These are phyloP conservation scores for Salpingus planirostris DNA, from an alignment of 2,888 invertebrate species.

Conservation along the genomic window DNA sequence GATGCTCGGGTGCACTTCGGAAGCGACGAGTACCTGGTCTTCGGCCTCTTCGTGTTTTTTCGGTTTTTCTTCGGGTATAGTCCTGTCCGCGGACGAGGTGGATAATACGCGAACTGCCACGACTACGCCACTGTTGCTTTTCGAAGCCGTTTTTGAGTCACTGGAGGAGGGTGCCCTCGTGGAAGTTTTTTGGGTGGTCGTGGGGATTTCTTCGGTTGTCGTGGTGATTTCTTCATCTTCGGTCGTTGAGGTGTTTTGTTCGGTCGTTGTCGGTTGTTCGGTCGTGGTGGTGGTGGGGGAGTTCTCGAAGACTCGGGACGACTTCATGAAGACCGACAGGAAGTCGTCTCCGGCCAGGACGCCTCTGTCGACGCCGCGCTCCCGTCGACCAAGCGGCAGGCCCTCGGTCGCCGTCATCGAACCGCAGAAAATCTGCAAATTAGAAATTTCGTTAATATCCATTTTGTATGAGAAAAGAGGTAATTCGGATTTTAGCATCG, in stretches of 20 bases:
- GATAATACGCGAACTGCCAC: slow-evolving; percentile 46
- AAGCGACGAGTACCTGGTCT: slow-evolving; percentile 23
- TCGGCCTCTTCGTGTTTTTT: slow-evolving; percentile 12
- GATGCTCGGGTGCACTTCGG: slow-evolving; percentile 43
- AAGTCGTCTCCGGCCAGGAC: slow-evolving; percentile 43
- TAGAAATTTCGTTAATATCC: slow-evolving; percentile 1
- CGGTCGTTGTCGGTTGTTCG: slow-evolving; percentile 12
- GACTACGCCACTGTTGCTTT: slow-evolving; percentile 39
- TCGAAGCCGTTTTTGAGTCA: too few relatives aligned
- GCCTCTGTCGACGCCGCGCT: slow-evolving; percentile 38
- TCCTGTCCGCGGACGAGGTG: slow-evolving; percentile 39
- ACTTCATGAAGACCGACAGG: slow-evolving; percentile 40
- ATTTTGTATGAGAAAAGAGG: too few relatives aligned
- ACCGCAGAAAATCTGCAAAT: slow-evolving; percentile 34
- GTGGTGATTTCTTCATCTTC: slow-evolving; percentile 13
- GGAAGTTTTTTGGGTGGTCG: slow-evolving; percentile 7
- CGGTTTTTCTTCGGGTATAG: slow-evolving; percentile 22
- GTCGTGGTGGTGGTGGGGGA: slow-evolving; percentile 10
- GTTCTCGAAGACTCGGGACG: slow-evolving; percentile 15
- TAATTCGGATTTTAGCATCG: too few relatives aligned
- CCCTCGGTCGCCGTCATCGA: slow-evolving; percentile 34
- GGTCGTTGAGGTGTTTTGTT: slow-evolving; percentile 6
- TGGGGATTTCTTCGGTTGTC: slow-evolving; percentile 13
- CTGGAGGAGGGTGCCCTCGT: slow-evolving; percentile 14
- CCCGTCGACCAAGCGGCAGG: slow-evolving; percentile 35